Conservation (phyloP, 2,797 vertebrate genomes). For the Karalla daura region DNA sequence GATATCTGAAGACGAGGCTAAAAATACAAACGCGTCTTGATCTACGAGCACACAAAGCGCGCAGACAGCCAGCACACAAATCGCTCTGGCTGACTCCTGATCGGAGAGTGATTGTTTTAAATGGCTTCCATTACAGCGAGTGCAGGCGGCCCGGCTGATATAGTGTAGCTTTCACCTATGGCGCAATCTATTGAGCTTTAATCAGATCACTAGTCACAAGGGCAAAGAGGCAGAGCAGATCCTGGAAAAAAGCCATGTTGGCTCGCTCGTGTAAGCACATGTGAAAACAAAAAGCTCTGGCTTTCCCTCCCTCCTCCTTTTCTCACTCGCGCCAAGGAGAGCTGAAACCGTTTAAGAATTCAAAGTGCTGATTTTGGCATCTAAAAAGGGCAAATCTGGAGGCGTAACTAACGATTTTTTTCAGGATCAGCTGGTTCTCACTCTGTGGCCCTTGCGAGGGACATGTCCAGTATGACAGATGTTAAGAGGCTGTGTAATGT, state of each 20-base stretch:
- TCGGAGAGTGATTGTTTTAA: slow-evolving; percentile 70
- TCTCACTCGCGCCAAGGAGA: not conserved
- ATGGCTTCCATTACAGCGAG: slow-evolving; percentile 63
- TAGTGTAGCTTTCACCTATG: slow-evolving; percentile 60
- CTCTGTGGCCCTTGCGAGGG: too few species aligned
- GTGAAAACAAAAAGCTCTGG: slow-evolving; percentile 12
- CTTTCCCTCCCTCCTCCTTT: not conserved
- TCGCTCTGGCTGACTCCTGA: slow-evolving; percentile 59
- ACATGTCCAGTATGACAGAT: too few species aligned
- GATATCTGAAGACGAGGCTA: slow-evolving; percentile 47
- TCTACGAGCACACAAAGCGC: slow-evolving; percentile 34
- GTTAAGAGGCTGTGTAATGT: too few species aligned
- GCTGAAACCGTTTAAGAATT: not conserved
- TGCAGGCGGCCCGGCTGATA: slow-evolving; percentile 36
- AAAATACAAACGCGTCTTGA: slow-evolving; percentile 69
- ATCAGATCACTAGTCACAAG: slow-evolving; percentile 70
- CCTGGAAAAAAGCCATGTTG: slow-evolving; percentile 42
- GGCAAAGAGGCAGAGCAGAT: slow-evolving; percentile 57
- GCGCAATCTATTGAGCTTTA: slow-evolving; percentile 63
- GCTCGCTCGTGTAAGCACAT: slow-evolving; percentile 39
- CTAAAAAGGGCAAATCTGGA: not conserved
- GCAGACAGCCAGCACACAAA: slow-evolving; percentile 59
- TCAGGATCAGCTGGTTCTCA: too few species aligned
- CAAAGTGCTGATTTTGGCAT: not conserved
- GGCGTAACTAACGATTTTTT: not conserved